Evolutionary conservation across 1,140 invertebrate genomes (phyloP).

Genomic region (Nebria ingens): DNA sequence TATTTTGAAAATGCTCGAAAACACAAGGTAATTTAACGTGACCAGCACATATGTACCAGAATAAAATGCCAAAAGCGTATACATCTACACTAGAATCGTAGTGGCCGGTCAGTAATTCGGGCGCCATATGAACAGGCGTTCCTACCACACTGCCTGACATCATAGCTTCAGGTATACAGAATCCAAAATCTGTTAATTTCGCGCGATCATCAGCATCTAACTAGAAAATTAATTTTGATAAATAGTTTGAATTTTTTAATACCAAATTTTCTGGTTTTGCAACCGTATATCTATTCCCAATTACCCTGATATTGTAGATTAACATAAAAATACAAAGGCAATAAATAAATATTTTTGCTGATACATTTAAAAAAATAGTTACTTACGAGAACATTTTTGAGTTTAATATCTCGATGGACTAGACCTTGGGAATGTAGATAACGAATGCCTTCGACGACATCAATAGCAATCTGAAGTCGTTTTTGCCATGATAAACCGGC

Average conservation of each 20-base stretch:
- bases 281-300: background rate
- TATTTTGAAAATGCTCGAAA: conserved; percentile 80
- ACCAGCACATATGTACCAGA: conserved; percentile 85
- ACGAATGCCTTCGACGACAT: conserved; percentile 75
- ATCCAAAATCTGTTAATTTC: conserved; percentile 80
- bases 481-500: conserved; percentile 55
- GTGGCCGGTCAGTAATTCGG: conserved; percentile 69
- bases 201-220: conserved; percentile 65
- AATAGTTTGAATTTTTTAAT: too few species aligned
- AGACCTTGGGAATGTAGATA: conserved; percentile 82
- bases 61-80: conserved; percentile 84
- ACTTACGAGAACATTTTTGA: conserved; percentile 76
- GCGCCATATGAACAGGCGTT: conserved; percentile 88
- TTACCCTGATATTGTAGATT: background rate
- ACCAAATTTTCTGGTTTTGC: too few species aligned
- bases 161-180: conserved; percentile 86
- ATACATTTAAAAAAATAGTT: conserved; percentile 8
- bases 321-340: background rate
- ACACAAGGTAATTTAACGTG: conserved; percentile 66
- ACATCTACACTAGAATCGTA: conserved; percentile 84
- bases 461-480: conserved; percentile 65
- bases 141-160: conserved; percentile 80
- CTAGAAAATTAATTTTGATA: conserved; percentile 20
- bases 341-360: conserved; percentile 5
- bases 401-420: conserved; percentile 81